phyloP scores from a whole-genome alignment of 2,113 vertebrate species.

The Brienomyrus longianalis region DNA sequence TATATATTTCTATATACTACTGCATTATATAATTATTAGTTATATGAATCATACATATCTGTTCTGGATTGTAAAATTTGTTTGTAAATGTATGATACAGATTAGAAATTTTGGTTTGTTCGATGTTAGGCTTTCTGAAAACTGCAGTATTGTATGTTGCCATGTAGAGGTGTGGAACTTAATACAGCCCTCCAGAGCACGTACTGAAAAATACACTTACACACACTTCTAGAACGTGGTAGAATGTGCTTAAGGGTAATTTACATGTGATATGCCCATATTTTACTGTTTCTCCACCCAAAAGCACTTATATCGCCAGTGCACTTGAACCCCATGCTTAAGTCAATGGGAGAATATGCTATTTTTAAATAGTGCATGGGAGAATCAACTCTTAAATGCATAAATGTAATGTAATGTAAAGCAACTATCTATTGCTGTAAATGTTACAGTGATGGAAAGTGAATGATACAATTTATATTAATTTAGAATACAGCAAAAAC shows the following conservation, averaged over 20 bases:
- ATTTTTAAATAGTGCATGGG: background rate
- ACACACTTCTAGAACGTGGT: background rate
- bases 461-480: background rate
- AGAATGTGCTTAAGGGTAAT: background rate
- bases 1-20: background rate
- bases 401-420: background rate
- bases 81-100: too few relatives aligned
- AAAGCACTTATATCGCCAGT: background rate
- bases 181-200: too few relatives aligned
- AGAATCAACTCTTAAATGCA: background rate
- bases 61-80: too few relatives aligned
- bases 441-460: background rate
- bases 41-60: too few relatives aligned
- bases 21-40: too few relatives aligned
- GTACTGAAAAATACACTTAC: too few relatives aligned
- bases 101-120: too few relatives aligned
- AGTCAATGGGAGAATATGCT: background rate
- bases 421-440: background rate
- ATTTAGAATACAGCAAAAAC: background rate
- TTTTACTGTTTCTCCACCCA: background rate
- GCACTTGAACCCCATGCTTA: background rate
- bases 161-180: too few relatives aligned
- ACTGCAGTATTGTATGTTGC: too few relatives aligned
- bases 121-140: too few relatives aligned
- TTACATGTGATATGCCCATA: background rate